Evolutionary conservation across 2,113 vertebrate species (phyloP).

Genomic region (Paracanthobrama guichenoti): DNA sequence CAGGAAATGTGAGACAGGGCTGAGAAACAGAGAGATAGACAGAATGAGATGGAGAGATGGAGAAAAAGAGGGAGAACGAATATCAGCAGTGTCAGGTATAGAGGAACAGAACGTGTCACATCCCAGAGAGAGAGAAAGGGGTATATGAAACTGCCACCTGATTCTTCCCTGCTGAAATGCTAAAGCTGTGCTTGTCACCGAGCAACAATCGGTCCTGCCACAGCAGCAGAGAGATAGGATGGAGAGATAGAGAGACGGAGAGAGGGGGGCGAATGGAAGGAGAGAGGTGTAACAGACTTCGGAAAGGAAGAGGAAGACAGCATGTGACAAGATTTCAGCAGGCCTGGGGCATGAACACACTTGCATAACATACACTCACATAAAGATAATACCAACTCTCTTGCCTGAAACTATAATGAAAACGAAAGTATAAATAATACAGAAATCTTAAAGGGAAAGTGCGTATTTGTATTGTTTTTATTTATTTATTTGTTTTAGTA

Average conservation of each 20-base stretch:
- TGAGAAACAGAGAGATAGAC: conserved; percentile 51
- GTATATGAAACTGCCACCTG: conserved; percentile 26
- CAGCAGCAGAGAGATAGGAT: conserved; percentile 12
- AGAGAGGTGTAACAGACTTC: conserved; percentile 23
- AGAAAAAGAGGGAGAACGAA: not conserved
- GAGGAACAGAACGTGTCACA: conserved; percentile 22
- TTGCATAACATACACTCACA: conserved; percentile 15
- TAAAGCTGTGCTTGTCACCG: conserved; percentile 43
- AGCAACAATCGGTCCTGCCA: conserved; percentile 39
- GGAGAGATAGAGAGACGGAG: not conserved
- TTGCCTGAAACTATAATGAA: not conserved
- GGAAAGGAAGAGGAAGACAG: conserved; percentile 30
- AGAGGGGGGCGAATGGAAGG: conserved; percentile 1
- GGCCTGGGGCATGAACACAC: conserved; percentile 10
- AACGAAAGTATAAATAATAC: not conserved
- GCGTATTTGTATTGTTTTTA: not conserved
- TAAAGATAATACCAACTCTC: conserved; percentile 1
- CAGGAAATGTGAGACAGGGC: conserved; percentile 28
- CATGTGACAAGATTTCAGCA: conserved; percentile 39
- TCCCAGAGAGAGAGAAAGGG: not conserved
- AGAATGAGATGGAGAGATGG: conserved; percentile 32
- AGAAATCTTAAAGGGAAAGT: not conserved
- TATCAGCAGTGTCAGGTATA: conserved; percentile 35
- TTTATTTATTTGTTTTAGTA: no score
- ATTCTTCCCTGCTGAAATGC: conserved; percentile 44